Evolutionary conservation across 2,888 invertebrate genomes (phyloP), one percentile per base, ranked within the genome.

Genomic region (Xanthia icteritia): DNA sequence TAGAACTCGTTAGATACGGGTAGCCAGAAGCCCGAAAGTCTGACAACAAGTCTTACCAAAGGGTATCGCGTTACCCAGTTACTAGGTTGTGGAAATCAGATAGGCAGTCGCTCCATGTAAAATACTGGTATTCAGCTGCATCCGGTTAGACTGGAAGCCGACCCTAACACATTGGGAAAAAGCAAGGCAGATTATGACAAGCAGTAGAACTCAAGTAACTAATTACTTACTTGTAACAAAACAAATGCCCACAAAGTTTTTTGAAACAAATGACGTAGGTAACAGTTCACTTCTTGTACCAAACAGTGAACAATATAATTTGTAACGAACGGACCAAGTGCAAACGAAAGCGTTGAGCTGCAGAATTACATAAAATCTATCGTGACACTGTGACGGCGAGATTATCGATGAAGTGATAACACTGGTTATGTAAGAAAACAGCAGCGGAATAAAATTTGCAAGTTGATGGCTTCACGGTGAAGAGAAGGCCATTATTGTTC

Each of bases 271-370:
- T 83, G 64, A 75, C 63, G 72, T 74, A n/a, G n/a, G n/a, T n/a
- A 85, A 85, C 75, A 66, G 65, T 77, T 83, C 56, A n/a, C 69
- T 69, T 77, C 81, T 88, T 83, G 68, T 20, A 73, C 82, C 82
- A 79, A 69, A 76, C 73, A 36, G 73, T 82, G 77, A 84, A 81
- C 72, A 85, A 67, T 80, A 78, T 76, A 76, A 82, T 83, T 84
- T 81, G 87, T 87, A 80, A 84, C 82, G 80, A 81, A 70, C 85
- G 81, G 75, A 88, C 87, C 81, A 77, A 89, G 81, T 88, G 79
- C 73, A 86, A 91, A 90, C 86, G 92, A 93, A 93, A 94, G 93
- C 86, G 91, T 92, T 93, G 89, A 91, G 90, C 90, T 91, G 91
- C 89, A 91, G 91, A 89, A 85, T 88, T 88, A 87, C 73, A 83